These are phyloP conservation scores for Crocallis elinguaria DNA, from an alignment of 2,888 invertebrate genomes.

Conservation along the genomic window DNA sequence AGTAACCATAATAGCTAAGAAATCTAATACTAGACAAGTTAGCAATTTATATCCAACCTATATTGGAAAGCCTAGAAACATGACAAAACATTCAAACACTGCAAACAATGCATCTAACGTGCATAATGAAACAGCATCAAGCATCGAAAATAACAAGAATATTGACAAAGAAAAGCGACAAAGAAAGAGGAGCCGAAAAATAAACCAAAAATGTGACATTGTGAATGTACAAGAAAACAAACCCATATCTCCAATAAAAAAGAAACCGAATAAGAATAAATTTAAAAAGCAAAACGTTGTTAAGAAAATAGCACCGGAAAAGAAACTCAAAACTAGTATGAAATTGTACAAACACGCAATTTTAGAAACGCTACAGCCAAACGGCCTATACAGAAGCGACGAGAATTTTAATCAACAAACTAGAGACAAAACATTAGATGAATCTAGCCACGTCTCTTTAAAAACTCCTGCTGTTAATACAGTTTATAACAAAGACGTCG, in stretches of 20 bases:
- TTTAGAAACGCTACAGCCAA: background rate
- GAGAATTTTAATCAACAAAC: background rate
- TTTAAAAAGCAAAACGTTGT: too few relatives aligned
- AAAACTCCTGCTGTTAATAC: background rate
- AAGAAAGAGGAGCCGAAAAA: background rate
- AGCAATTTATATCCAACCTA: background rate
- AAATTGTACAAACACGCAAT: background rate
- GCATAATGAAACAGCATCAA: background rate
- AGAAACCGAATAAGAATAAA: too few relatives aligned
- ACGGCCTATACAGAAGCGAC: background rate
- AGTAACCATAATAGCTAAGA: background rate
- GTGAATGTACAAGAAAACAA: too few relatives aligned
- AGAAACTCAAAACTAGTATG: background rate
- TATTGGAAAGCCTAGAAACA: background rate
- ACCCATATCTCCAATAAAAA: too few relatives aligned
- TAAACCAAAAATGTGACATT: background rate
- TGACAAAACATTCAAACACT: background rate
- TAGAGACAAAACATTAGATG: background rate
- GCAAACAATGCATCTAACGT: background rate
- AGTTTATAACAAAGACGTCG: slow-evolving; percentile 15
- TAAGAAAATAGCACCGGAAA: background rate
- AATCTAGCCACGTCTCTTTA: background rate
- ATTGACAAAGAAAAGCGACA: background rate
- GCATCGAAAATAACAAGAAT: background rate
- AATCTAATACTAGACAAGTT: background rate